Base-by-base conservation (phyloP, 2,797 vertebrate species). In the Myotis vivesi region DNA sequence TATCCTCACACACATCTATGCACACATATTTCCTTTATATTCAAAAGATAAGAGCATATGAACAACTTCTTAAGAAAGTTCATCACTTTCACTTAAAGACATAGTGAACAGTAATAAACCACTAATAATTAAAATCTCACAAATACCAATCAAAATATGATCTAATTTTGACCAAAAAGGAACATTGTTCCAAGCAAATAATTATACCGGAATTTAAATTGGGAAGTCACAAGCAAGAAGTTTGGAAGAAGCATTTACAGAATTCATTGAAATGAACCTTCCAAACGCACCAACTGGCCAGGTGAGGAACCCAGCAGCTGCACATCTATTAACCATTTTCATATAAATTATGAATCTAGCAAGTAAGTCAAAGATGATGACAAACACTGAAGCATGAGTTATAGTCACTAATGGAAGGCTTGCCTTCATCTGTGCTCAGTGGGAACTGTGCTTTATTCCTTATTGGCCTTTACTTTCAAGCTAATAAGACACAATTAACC, bases 291-390 rank as follows among this genome's bases (percentile, higher is more conserved):
- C 81, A 46, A 85, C 49, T 72, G 75, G 81, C 96, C 90, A 92
- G 87, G 93, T 82, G 87, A 89, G 82, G 38, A 75, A 85, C 30
- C 57, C 89, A 75, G 51, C 91, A 92, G 95, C 81, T 89, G 55
- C 71, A 81, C 49, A 79, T 51, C 82, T 80, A 92, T 76, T 69
- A 87, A 55, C 89, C 87, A 76, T 96, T 95, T 86, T 91, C 89
- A 95, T 93, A 96, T 93, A 96, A 95, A 96, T 94, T 94, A 79
- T 95, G 84, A 97, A 85, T 87, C 77, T 38, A 86, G 75, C 41
- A 88, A 92, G 87, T 76, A 92, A 94, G 84, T 94, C 91, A 93
- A 88, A 97, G 95, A 93, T 73, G 86, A 87, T 86, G 87, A 92
- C 84, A 92, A 87, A 89, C 86, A 92, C 89, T 88, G 85, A 82